Conservation (phyloP, 2,888 invertebrate species). For the Diaperis boleti region DNA sequence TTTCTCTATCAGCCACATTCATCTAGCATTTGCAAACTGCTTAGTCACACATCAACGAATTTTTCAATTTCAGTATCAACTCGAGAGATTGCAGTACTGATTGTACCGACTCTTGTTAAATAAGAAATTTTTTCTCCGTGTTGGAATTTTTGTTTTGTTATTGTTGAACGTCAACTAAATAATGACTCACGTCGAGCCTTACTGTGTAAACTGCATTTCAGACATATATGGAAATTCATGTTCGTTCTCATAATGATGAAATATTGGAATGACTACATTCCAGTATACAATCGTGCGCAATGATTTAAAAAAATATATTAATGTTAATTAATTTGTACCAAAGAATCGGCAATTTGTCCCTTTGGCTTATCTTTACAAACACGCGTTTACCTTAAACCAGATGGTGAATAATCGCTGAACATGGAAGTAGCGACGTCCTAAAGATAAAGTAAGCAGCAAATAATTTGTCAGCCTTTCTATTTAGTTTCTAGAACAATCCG, state of each 20-base stretch:
- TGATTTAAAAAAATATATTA: conserved; percentile 22
- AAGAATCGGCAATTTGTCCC: conserved; percentile 8
- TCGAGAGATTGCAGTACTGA: neutral
- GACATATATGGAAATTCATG: conserved; percentile 54
- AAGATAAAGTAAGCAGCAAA: conserved; percentile 14
- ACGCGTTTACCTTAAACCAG: neutral
- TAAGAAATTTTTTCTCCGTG: conserved; percentile 18
- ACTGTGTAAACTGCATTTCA: conserved; percentile 54
- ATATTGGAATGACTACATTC: conserved; percentile 49
- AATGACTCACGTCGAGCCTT: conserved; percentile 51
- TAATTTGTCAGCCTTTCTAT: conserved; percentile 18
- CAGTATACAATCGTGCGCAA: conserved; percentile 3
- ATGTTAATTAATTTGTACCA: conserved; percentile 14
- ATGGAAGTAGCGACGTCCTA: conserved; percentile 9
- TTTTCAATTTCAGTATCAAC: conserved; percentile 2
- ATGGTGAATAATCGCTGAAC: neutral
- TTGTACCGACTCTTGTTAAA: conserved; percentile 1
- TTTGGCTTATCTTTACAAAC: conserved; percentile 5
- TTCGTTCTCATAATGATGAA: conserved; percentile 51
- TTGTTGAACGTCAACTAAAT: conserved; percentile 44
- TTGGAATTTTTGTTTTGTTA: conserved; percentile 24
- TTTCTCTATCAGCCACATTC: conserved; percentile 2
- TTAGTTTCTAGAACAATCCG: neutral
- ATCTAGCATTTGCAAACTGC: neutral
- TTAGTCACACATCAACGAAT: neutral